A percentile compares a stretch with the other conserved stretches of the same genome.
Conservation (phyloP, 2,888 invertebrate genomes). For the Spilosoma lubricipeda region DNA sequence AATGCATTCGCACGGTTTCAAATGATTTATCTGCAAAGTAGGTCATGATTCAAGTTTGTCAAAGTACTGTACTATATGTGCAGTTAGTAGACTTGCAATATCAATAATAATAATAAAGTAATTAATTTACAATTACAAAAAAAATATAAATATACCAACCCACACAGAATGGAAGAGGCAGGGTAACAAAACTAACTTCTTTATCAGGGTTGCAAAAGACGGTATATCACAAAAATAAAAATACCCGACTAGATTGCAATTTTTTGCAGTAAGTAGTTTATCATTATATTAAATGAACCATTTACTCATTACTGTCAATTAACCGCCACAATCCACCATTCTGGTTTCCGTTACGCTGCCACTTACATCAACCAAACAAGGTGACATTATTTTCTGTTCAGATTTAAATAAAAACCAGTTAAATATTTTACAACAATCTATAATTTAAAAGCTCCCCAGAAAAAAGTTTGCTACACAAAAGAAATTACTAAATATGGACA, state of each 20-base stretch:
- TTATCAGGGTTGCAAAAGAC: neutral
- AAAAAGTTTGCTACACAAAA: slow-evolving; percentile 14
- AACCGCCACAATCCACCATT: neutral
- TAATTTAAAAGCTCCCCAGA: slow-evolving; percentile 16
- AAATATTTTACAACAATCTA: slow-evolving; percentile 16
- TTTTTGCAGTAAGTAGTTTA: no score
- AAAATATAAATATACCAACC: neutral
- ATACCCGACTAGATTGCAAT: no score
- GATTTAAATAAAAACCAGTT: slow-evolving; percentile 3
- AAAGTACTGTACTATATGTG: no score
- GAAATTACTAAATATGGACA: neutral
- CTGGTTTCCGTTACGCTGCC: neutral
- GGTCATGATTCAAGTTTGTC: no score
- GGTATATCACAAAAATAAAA: neutral
- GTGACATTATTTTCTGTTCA: neutral
- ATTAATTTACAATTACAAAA: neutral
- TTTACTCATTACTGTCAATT: no score
- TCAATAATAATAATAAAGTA: no score
- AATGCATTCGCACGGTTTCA: no score
- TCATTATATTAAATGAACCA: no score
- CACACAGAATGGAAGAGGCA: neutral
- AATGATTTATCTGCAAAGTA: no score
- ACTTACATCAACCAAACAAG: neutral
- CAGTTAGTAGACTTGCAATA: no score
- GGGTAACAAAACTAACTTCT: neutral